phyloP scores from a whole-genome alignment of 2,888 invertebrate genomes.

The Drosophila kambysellisi region DNA sequence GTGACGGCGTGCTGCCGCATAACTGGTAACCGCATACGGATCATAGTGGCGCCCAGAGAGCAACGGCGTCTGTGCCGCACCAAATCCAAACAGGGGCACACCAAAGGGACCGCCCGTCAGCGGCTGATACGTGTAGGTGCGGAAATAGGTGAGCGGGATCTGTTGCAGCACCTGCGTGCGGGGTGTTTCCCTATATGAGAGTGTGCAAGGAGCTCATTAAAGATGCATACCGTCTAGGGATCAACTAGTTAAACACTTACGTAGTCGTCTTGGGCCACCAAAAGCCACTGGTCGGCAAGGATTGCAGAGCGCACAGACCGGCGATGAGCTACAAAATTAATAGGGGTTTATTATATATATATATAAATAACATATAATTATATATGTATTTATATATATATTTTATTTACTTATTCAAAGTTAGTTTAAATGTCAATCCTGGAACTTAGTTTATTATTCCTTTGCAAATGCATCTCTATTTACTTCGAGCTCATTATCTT shows the following conservation, averaged over 20 bases:
- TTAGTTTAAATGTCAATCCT: neutral
- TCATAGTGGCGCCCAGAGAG: conserved; percentile 69
- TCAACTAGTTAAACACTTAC: conserved; percentile 59
- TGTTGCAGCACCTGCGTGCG: conserved; percentile 75
- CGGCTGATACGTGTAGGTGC: conserved; percentile 84
- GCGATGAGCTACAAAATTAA: conserved; percentile 43
- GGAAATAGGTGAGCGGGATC: conserved; percentile 84
- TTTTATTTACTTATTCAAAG: neutral
- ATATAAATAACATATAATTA: neutral
- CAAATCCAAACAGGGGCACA: conserved; percentile 76
- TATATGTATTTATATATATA: neutral
- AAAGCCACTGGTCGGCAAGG: conserved; percentile 58
- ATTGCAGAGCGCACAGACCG: conserved; percentile 25
- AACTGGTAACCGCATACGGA: conserved; percentile 67
- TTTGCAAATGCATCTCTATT: neutral
- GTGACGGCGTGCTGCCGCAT: conserved; percentile 62
- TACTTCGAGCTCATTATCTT: neutral
- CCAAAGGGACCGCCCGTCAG: conserved; percentile 72
- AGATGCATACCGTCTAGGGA: neutral
- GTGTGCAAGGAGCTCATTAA: neutral
- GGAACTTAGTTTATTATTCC: neutral
- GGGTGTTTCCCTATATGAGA: conserved; percentile 64
- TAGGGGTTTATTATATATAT: neutral
- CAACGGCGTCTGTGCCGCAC: conserved; percentile 72
- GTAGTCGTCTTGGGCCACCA: conserved; percentile 80